phyloP scores from a whole-genome alignment of 2,113 vertebrate species.

The Rafetus swinhoei region DNA sequence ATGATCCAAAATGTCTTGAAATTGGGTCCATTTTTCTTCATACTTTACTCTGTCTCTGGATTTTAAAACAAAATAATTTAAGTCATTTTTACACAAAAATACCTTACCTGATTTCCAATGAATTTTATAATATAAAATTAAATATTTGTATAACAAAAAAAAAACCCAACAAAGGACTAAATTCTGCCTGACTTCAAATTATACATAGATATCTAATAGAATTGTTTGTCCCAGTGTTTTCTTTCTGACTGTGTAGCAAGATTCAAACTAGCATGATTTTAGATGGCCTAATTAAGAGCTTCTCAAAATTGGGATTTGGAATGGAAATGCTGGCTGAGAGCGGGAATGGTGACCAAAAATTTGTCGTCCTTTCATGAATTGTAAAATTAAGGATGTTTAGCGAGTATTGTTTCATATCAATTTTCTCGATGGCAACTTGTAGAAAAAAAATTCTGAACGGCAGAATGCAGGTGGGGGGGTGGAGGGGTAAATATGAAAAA shows the following conservation, averaged over 20 bases:
- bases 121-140: background rate
- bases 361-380: background rate
- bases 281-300: background rate
- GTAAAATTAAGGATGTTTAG: background rate
- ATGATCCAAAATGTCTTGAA: background rate
- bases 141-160: background rate
- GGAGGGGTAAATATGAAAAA: rapidly evolving
- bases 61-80: background rate
- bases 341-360: background rate
- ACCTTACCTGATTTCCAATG: background rate
- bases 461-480: rapidly evolving
- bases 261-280: background rate
- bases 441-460: background rate
- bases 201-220: background rate
- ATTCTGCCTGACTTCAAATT: background rate
- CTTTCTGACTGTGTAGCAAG: background rate
- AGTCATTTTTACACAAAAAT: background rate
- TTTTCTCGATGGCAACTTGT: background rate
- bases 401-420: background rate
- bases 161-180: no score
- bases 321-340: background rate
- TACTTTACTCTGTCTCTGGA: background rate
- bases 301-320: background rate
- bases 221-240: background rate
- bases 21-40: background rate